phyloP scores from a whole-genome alignment of 2,113 vertebrate genomes.

The Tinamus guttatus region DNA sequence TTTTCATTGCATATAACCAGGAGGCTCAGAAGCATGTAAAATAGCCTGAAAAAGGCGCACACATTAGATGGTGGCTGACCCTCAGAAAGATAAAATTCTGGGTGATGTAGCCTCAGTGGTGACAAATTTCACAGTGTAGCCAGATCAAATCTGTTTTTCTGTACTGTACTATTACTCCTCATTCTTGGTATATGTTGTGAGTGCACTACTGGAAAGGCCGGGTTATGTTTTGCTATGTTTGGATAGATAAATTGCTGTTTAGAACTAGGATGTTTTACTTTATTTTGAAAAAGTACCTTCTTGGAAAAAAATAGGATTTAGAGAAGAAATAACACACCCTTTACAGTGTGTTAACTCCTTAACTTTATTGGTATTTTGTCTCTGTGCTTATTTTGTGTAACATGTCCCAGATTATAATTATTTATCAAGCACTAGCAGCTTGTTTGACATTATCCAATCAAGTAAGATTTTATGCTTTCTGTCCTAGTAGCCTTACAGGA shows the following conservation, averaged over 20 bases:
- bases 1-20: not conserved
- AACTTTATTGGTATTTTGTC: not conserved
- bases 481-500: rapidly evolving
- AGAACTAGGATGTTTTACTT: not conserved
- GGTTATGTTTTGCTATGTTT: not conserved
- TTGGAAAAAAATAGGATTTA: not conserved
- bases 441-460: not conserved
- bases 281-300: not conserved
- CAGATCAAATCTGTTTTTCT: not conserved
- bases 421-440: not conserved
- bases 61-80: not conserved
- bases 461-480: not conserved
- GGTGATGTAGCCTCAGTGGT: not conserved
- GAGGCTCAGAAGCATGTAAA: not conserved
- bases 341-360: not conserved
- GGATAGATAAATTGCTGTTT: not conserved
- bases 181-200: not conserved
- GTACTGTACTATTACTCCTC: not conserved
- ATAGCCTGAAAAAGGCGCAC: not conserved
- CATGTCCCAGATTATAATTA: not conserved
- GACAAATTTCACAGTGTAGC: not conserved
- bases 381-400: not conserved
- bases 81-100: not conserved
- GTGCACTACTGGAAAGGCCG: not conserved
- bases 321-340: not conserved